A percentile compares a stretch with the other conserved stretches of the same genome.
These are phyloP conservation scores for Tetranychus piercei DNA, from an alignment of 2,888 invertebrate genomes.

Conservation along the genomic window DNA sequence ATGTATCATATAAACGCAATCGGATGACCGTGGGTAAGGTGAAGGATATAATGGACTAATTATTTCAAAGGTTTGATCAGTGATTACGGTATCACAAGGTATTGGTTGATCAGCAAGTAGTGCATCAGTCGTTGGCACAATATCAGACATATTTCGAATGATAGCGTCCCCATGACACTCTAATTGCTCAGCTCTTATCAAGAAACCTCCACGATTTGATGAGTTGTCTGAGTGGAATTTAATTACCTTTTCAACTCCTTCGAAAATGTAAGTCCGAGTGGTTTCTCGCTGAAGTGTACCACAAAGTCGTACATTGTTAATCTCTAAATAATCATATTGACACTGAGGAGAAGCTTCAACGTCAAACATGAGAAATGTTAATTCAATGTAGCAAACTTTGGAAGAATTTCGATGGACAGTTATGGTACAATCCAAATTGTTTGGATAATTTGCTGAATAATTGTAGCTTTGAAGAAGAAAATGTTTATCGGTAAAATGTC, in stretches of 20 bases:
- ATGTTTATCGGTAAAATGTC: slow-evolving; percentile 20
- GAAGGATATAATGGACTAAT: slow-evolving; percentile 27
- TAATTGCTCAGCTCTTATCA: slow-evolving; percentile 24
- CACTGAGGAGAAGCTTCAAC: slow-evolving; percentile 28
- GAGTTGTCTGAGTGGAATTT: slow-evolving; percentile 26
- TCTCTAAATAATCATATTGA: slow-evolving; percentile 28
- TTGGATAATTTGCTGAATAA: slow-evolving; percentile 23
- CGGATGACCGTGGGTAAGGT: slow-evolving; percentile 24
- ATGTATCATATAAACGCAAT: slow-evolving; percentile 27
- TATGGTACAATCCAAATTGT: slow-evolving; percentile 26
- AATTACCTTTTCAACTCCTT: slow-evolving; percentile 25
- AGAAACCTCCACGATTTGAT: slow-evolving; percentile 25
- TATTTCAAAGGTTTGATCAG: slow-evolving; percentile 25
- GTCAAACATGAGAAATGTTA: slow-evolving; percentile 27
- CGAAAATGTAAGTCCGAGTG: slow-evolving; percentile 24
- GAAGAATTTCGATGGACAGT: slow-evolving; percentile 19
- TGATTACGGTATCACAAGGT: not conserved
- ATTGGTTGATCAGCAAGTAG: slow-evolving; percentile 2
- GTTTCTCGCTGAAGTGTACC: slow-evolving; percentile 25
- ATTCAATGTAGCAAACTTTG: slow-evolving; percentile 27
- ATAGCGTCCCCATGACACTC: slow-evolving; percentile 22
- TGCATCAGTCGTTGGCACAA: slow-evolving; percentile 1
- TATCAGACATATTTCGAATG: slow-evolving; percentile 11
- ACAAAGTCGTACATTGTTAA: slow-evolving; percentile 27
- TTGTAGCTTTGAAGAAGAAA: slow-evolving; percentile 26